A percentile compares a stretch with the other conserved stretches of the same genome.
phyloP scores from a whole-genome alignment of 2,888 invertebrate genomes.

The Caenorhabditis wallacei region DNA sequence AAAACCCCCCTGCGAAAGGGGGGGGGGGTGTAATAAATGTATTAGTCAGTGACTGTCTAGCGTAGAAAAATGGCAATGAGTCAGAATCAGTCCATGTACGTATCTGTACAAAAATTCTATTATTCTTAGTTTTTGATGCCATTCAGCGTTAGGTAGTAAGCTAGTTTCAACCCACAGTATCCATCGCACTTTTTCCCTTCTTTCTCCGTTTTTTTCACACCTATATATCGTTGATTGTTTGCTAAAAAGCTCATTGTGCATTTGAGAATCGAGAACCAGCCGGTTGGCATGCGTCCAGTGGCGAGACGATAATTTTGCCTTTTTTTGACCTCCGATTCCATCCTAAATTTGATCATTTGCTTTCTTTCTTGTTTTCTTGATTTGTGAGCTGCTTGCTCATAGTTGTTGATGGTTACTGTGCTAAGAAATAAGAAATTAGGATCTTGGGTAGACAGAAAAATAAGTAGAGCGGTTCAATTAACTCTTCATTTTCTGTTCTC shows the following conservation, averaged over 20 bases:
- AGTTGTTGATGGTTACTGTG: constrained; percentile 42
- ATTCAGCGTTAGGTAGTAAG: not conserved
- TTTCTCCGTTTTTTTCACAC: constrained; percentile 37
- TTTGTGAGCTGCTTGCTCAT: constrained; percentile 11
- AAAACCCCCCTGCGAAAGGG: constrained; percentile 15
- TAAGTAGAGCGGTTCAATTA: constrained; percentile 68
- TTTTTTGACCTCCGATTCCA: constrained; percentile 34
- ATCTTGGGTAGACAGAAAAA: constrained; percentile 3
- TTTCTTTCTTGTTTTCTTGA: not conserved
- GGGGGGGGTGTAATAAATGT: constrained; percentile 61
- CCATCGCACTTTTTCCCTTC: constrained; percentile 12
- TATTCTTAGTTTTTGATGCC: constrained; percentile 20
- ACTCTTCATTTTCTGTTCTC: constrained; percentile 51
- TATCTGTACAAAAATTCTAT: constrained; percentile 46
- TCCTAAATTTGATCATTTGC: not conserved
- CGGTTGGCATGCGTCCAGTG: constrained; percentile 45
- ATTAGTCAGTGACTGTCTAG: constrained; percentile 58
- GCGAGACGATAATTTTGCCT: constrained; percentile 23
- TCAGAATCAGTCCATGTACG: constrained; percentile 29
- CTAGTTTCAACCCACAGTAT: constrained; percentile 33
- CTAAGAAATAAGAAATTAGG: constrained; percentile 10
- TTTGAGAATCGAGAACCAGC: constrained; percentile 19
- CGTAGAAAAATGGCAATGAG: constrained; percentile 12
- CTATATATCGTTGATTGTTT: constrained; percentile 43
- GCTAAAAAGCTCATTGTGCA: constrained; percentile 53